These are phyloP conservation scores for Caloenas nicobarica DNA, from an alignment of 2,113 vertebrate species.

Conservation along the genomic window DNA sequence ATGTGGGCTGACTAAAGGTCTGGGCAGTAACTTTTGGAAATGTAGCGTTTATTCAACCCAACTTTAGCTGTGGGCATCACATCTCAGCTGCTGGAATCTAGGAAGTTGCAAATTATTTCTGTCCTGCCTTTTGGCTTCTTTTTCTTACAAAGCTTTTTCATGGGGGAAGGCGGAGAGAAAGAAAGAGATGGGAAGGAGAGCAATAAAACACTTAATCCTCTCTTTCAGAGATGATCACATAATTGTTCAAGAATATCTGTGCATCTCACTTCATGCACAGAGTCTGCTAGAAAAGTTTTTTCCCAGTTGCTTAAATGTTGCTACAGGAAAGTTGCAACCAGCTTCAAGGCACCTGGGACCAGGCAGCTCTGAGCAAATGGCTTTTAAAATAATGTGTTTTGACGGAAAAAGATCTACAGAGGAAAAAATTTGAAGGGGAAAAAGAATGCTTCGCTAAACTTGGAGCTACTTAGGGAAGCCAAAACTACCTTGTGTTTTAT, in stretches of 20 bases:
- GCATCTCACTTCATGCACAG: background rate
- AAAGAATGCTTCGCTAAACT: slow-evolving; percentile 10
- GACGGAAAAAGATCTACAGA: slow-evolving; percentile 51
- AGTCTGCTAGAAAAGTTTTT: background rate
- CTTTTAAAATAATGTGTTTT: slow-evolving; percentile 48
- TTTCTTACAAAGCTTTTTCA: background rate
- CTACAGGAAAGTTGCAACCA: background rate
- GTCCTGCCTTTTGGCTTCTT: slow-evolving; percentile 5
- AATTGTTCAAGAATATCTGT: background rate
- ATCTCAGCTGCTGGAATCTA: background rate
- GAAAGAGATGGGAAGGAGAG: background rate
- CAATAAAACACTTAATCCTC: background rate
- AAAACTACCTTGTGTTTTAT: slow-evolving; percentile 43
- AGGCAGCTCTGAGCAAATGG: background rate
- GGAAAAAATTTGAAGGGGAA: slow-evolving; percentile 4
- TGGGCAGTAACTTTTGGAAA: slow-evolving; percentile 3
- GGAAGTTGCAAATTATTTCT: slow-evolving; percentile 8
- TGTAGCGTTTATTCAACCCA: background rate
- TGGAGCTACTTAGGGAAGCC: slow-evolving; percentile 15
- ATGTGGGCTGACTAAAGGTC: background rate
- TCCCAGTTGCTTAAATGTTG: background rate
- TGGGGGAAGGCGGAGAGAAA: background rate
- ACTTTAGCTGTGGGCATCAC: slow-evolving; percentile 12
- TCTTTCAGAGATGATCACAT: background rate
- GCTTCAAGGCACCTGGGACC: slow-evolving; percentile 8